These are phyloP conservation scores for Oncorhynchus keta DNA, from an alignment of 2,113 vertebrate genomes.

Conservation along the genomic window DNA sequence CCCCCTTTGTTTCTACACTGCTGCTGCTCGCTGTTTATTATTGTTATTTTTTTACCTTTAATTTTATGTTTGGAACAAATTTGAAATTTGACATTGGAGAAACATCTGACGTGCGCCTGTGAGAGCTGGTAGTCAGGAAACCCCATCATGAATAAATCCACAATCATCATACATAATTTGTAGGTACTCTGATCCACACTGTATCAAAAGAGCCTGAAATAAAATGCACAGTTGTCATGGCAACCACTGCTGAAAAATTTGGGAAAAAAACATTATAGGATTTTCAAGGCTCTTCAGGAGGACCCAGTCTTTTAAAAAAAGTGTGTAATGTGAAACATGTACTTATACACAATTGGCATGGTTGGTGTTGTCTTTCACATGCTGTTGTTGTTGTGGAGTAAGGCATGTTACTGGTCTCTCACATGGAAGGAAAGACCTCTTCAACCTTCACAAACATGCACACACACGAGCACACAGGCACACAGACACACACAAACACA, in stretches of 20 bases:
- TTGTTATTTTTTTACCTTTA: too few species aligned
- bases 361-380: neutral
- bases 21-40: too few species aligned
- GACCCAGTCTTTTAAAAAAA: slow-evolving; percentile 40
- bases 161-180: slow-evolving; percentile 64
- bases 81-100: too few species aligned
- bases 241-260: slow-evolving; percentile 65
- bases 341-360: neutral
- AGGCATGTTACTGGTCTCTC: neutral
- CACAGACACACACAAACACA: neutral
- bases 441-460: neutral
- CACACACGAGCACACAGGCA: neutral
- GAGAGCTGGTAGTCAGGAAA: slow-evolving; percentile 20
- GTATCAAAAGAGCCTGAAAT: slow-evolving; percentile 72
- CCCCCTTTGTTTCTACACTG: too few species aligned
- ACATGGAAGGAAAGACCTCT: neutral
- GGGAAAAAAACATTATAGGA: slow-evolving; percentile 61
- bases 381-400: neutral
- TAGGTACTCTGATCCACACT: slow-evolving; percentile 61
- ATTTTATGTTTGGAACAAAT: too few species aligned
- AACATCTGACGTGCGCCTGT: too few species aligned
- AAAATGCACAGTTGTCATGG: slow-evolving; percentile 76
- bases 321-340: slow-evolving; percentile 24
- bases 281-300: slow-evolving; percentile 68
- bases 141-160: slow-evolving; percentile 63